Base-by-base conservation (phyloP, 1,140 invertebrate species). In the Heliothis virescens region DNA sequence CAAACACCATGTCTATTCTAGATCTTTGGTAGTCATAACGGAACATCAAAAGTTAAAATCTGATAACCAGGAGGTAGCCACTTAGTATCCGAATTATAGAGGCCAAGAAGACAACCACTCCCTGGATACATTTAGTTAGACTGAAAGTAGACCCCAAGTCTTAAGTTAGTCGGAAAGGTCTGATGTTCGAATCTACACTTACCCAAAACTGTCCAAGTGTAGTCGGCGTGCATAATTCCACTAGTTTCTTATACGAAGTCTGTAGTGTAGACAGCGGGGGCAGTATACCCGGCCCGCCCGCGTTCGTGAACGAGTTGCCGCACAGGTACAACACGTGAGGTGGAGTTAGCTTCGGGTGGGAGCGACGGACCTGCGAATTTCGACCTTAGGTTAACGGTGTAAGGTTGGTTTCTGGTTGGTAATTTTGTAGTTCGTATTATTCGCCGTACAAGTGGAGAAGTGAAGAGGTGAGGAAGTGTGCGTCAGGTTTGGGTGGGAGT, bases 251-350 rank as follows among this genome's bases (percentile, higher is more conserved):
- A 82, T 90, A 92, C 0, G 94, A 85, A 4, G 90, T 80, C 48
- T 90, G 85, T 41, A 95, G 84, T 0, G 89, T 74, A 0, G 83
- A 55, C 7, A 94, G 84, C 4, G 91, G 81, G 7, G 92, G 92
- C 29, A 94, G 82, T 1, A 82, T 79, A 29, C 65, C 48, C 0
- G 84, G 10, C 15, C 72, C 53, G 3, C 65, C 80, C 18, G 74
- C 83, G 67, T 74, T 85, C 13, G 85, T 75, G 63, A 84, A 86
- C 21, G 86, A 85, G 85, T 88, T 88, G 13, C 93, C 92, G 81
- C 96, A 96, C 69, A 98, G 94, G 90, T 98, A 97, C 41, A 97
- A 94, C 60, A 98, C 96, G 62, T 95, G 90, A 0, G 97, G 97
- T 57, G 96, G 95, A 74, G 95, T 95, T 77, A 96, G 95, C 81